Conservation (phyloP, 1,140 invertebrate genomes). For the Eubasilissa regina region DNA sequence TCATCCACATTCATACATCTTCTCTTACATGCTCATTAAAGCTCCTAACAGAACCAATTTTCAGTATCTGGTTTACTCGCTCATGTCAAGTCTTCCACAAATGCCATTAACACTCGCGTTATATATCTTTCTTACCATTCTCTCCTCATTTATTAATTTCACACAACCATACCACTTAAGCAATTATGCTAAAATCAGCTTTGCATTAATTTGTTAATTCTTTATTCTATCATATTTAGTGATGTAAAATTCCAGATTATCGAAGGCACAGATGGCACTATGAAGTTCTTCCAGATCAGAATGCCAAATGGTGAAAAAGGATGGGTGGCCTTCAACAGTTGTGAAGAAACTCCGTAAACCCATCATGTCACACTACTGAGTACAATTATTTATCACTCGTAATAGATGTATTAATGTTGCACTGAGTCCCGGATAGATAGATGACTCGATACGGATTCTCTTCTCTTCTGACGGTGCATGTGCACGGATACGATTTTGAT, state of each 20-base stretch:
- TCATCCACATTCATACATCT: background rate
- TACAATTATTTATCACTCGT: too few relatives aligned
- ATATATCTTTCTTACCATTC: background rate
- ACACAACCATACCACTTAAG: background rate
- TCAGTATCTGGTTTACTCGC: background rate
- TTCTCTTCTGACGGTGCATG: too few relatives aligned
- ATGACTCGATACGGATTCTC: too few relatives aligned
- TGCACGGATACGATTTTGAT: too few relatives aligned
- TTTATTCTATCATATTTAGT: background rate
- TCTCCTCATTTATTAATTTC: background rate
- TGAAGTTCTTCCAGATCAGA: conserved; percentile 72
- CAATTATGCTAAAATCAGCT: background rate
- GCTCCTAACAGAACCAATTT: background rate
- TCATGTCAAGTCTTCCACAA: background rate
- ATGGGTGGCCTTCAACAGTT: conserved; percentile 64
- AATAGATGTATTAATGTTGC: too few relatives aligned
- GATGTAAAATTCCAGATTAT: conserved; percentile 38
- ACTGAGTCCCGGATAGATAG: too few relatives aligned
- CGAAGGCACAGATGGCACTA: conserved; percentile 62
- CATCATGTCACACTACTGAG: background rate
- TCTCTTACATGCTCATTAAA: background rate
- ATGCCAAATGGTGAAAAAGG: conserved; percentile 69
- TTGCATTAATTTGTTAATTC: background rate
- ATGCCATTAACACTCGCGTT: background rate
- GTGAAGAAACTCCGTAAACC: conserved; percentile 5